phyloP scores from a whole-genome alignment of 2,797 vertebrate genomes.

The Odontamblyopus lacepedii region DNA sequence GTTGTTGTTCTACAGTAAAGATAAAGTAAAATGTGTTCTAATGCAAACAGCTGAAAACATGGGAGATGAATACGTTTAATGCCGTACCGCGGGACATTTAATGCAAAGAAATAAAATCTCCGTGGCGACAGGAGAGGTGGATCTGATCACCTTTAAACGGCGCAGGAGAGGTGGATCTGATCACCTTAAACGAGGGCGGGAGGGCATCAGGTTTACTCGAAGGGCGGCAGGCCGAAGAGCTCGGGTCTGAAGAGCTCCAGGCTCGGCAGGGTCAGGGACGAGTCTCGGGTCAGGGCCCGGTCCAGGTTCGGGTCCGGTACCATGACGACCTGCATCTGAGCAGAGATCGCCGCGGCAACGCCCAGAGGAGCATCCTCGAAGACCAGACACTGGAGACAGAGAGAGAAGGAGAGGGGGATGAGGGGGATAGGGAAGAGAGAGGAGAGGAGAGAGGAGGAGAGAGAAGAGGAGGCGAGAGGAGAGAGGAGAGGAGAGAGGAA shows the following conservation, averaged over 20 bases:
- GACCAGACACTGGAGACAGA: constrained; percentile 84
- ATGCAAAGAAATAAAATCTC: no score
- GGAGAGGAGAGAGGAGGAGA: not conserved
- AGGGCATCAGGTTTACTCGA: not conserved
- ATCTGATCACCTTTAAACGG: no score
- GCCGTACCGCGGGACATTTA: no score
- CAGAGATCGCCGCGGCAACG: constrained; percentile 81
- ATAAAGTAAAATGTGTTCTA: no score
- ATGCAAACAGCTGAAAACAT: no score
- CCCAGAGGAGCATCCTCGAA: constrained; percentile 92
- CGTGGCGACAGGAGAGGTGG: no score
- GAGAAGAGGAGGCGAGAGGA: not conserved
- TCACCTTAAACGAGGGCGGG: no score
- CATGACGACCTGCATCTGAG: constrained; percentile 94
- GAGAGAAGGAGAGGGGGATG: not conserved
- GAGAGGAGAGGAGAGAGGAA: not conserved
- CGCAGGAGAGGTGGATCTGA: no score
- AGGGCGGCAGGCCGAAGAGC: constrained; percentile 86
- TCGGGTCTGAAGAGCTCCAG: constrained; percentile 86
- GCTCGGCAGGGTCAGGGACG: constrained; percentile 80
- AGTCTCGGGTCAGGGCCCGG: constrained; percentile 74
- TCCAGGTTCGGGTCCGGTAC: constrained; percentile 86
- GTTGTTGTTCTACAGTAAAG: no score
- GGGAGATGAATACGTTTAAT: no score
- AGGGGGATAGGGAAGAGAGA: constrained; percentile 5